These are phyloP conservation scores for Rhysida immarginata DNA, from an alignment of 1,140 invertebrate species.

Conservation along the genomic window DNA sequence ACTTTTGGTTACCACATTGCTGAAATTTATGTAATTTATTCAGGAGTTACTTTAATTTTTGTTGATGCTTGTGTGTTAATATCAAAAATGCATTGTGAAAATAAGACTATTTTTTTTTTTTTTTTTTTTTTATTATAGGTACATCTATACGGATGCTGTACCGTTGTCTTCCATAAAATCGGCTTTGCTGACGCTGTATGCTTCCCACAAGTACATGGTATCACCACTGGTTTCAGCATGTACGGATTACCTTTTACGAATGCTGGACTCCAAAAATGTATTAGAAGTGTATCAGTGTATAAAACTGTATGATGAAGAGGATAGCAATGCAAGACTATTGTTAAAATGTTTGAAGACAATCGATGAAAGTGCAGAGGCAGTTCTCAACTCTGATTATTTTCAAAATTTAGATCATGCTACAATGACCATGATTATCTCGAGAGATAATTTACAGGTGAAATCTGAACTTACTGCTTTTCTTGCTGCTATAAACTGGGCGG, in stretches of 20 bases:
- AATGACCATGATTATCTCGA: conserved; percentile 40
- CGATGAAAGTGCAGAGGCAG: conserved; percentile 41
- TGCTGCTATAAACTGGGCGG: conserved; percentile 40
- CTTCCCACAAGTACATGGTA: conserved; percentile 49
- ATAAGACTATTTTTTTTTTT: background rate
- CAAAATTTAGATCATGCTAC: conserved; percentile 46
- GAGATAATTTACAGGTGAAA: conserved; percentile 30
- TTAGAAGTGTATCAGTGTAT: conserved; percentile 35
- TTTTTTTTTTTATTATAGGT: conserved; percentile 25
- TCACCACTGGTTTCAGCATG: conserved; percentile 42
- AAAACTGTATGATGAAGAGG: conserved; percentile 17
- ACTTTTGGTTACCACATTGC: too few species aligned
- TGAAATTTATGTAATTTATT: too few species aligned
- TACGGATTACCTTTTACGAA: conserved; percentile 39
- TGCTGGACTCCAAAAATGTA: conserved; percentile 33
- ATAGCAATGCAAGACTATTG: conserved; percentile 2
- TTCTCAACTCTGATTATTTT: conserved; percentile 45
- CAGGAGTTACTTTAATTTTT: too few species aligned
- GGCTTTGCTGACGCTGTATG: conserved; percentile 45
- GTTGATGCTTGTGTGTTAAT: too few species aligned
- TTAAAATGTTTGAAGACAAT: conserved; percentile 38
- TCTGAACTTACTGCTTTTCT: conserved; percentile 19
- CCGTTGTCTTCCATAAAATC: conserved; percentile 44
- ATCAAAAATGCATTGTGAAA: too few species aligned
- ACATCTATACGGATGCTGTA: conserved; percentile 43